phyloP scores from a whole-genome alignment of 2,888 invertebrate genomes.

The Drosophila atripex region DNA sequence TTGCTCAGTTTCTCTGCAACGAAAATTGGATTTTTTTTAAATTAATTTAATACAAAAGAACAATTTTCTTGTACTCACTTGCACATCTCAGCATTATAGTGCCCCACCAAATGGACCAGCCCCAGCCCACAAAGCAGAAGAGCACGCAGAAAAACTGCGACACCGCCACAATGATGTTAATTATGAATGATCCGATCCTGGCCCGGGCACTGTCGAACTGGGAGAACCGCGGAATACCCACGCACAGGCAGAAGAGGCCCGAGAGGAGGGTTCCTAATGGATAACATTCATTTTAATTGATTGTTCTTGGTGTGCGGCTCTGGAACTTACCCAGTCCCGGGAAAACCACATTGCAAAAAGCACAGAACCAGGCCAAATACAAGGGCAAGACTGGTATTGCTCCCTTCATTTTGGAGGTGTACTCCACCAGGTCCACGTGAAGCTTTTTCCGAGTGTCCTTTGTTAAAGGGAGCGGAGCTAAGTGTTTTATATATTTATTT shows the following conservation, averaged over 20 bases:
- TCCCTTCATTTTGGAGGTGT: slow-evolving; percentile 93
- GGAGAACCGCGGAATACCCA: slow-evolving; percentile 94
- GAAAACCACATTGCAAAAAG: slow-evolving; percentile 91
- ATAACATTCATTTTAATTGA: neutral
- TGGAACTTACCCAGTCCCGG: slow-evolving; percentile 89
- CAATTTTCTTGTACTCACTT: slow-evolving; percentile 87
- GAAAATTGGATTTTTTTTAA: no score
- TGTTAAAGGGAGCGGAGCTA: slow-evolving; percentile 19
- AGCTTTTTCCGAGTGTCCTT: slow-evolving; percentile 91
- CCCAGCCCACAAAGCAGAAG: slow-evolving; percentile 98
- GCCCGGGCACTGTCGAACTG: slow-evolving; percentile 91
- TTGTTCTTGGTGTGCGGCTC: neutral
- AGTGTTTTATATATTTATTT: neutral
- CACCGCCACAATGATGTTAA: slow-evolving; percentile 93
- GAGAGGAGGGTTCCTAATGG: slow-evolving; percentile 92
- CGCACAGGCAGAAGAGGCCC: slow-evolving; percentile 93
- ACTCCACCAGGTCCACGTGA: slow-evolving; percentile 91
- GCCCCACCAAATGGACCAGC: slow-evolving; percentile 99
- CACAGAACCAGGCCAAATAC: slow-evolving; percentile 93
- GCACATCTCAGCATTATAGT: slow-evolving; percentile 95
- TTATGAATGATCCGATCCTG: slow-evolving; percentile 91
- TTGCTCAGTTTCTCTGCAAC: slow-evolving; percentile 87
- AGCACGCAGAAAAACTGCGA: slow-evolving; percentile 96
- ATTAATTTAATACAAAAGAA: no score
- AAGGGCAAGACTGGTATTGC: slow-evolving; percentile 96